A percentile compares a stretch with the other conserved stretches of the same genome.
Conservation (phyloP, 2,797 vertebrate species). For the Stomatorhinus walkeri region DNA sequence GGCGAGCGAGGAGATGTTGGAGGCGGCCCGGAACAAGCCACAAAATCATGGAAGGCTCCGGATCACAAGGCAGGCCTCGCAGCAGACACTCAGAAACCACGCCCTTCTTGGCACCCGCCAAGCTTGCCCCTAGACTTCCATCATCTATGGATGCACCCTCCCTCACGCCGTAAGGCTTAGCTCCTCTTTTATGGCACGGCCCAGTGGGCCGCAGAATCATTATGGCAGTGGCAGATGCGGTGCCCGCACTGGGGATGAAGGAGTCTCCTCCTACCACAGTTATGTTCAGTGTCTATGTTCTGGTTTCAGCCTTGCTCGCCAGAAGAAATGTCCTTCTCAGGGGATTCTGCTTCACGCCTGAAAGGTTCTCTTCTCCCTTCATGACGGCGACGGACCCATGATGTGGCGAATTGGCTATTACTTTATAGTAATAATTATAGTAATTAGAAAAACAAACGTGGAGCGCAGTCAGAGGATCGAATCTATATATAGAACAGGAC, state of each 20-base stretch:
- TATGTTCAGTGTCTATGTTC: neutral
- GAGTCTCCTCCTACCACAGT: slow-evolving; percentile 8
- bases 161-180: neutral
- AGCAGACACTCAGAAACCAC: neutral
- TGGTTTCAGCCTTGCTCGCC: neutral
- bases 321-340: neutral
- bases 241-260: neutral
- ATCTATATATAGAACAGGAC: neutral
- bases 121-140: neutral
- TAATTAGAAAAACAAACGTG: neutral
- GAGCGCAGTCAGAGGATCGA: neutral
- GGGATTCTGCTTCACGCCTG: neutral
- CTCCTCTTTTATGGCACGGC: neutral
- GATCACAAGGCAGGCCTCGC: slow-evolving; percentile 8
- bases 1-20: slow-evolving; percentile 42
- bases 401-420: neutral
- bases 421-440: neutral
- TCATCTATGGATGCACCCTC: neutral
- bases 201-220: neutral
- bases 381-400: neutral
- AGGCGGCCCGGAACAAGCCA: slow-evolving; percentile 20
- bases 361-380: neutral
- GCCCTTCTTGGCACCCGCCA: neutral
- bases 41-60: slow-evolving; percentile 10
- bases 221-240: neutral